phyloP scores from a whole-genome alignment of 2,888 invertebrate species.

The Drymonia ruficornis region DNA sequence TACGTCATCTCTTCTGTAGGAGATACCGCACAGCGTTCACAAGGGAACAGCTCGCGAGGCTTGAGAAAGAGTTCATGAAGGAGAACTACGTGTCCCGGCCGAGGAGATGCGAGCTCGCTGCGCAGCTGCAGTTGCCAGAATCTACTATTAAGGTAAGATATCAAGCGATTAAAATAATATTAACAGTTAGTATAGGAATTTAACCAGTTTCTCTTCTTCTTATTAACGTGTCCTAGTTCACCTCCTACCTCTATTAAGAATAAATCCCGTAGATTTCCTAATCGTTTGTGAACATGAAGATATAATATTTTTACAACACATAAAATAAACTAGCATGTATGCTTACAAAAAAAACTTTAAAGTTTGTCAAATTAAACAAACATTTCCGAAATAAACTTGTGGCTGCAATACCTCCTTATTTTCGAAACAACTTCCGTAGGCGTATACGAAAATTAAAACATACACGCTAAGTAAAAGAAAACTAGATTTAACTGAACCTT shows the following conservation, averaged over 20 bases:
- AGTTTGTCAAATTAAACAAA: too few species aligned
- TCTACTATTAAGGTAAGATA: constrained; percentile 97
- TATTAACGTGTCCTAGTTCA: too few species aligned
- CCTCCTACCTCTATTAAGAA: too few species aligned
- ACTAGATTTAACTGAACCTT: constrained; percentile 8
- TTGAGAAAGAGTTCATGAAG: constrained; percentile 98
- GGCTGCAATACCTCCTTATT: background rate
- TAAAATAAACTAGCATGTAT: too few species aligned
- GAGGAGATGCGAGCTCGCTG: constrained; percentile 96
- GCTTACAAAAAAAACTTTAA: too few species aligned
- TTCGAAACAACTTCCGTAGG: constrained; percentile 3
- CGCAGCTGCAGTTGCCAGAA: constrained; percentile 96
- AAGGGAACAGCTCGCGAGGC: constrained; percentile 94
- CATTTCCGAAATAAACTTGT: background rate
- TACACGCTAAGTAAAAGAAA: constrained; percentile 2
- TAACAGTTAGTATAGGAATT: too few species aligned
- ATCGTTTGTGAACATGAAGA: too few species aligned
- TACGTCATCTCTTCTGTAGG: constrained; percentile 62
- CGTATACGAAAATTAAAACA: background rate
- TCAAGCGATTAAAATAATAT: background rate
- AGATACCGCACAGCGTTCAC: constrained; percentile 99
- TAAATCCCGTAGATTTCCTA: too few species aligned
- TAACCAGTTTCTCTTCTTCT: too few species aligned
- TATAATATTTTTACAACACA: too few species aligned
- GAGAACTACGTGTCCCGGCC: constrained; percentile 99